A percentile compares a stretch with the other conserved stretches of the same genome.
Conservation (phyloP, 2,888 invertebrate species). For the Xestia xanthographa region DNA sequence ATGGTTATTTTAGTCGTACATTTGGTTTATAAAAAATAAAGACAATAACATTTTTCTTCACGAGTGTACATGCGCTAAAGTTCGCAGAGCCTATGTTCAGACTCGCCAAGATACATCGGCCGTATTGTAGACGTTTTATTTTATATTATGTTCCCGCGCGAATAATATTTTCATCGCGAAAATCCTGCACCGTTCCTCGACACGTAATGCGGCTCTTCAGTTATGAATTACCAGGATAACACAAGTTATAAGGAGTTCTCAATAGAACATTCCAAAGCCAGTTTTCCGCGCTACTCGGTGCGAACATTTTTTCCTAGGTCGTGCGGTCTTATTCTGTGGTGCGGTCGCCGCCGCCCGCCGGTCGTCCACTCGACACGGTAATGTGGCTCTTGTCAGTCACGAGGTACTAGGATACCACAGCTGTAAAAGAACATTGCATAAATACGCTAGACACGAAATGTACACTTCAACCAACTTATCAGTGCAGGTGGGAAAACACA, state of each 20-base stretch:
- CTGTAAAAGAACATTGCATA: not conserved
- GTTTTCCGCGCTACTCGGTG: not conserved
- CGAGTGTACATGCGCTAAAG: no score
- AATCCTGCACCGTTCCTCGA: not conserved
- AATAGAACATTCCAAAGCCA: conserved; percentile 12
- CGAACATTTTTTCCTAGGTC: conserved; percentile 5
- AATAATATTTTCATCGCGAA: not conserved
- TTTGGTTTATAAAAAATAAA: no score
- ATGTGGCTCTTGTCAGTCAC: conserved; percentile 40
- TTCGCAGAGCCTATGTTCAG: no score
- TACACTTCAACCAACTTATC: not conserved
- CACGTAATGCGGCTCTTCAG: conserved; percentile 21
- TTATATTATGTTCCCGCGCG: not conserved
- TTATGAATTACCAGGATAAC: conserved; percentile 36
- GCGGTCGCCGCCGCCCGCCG: not conserved
- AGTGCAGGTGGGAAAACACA: no score
- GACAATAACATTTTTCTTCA: no score
- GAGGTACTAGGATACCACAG: conserved; percentile 52
- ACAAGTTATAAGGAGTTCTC: conserved; percentile 2
- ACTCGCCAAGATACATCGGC: no score
- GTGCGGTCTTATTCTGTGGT: not conserved
- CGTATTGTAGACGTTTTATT: no score
- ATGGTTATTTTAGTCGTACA: no score
- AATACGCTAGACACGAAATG: not conserved
- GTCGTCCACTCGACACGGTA: conserved; percentile 31